Base-by-base conservation (phyloP, 92 coral and sea anemone genomes). In the Actinernus sp. region DNA sequence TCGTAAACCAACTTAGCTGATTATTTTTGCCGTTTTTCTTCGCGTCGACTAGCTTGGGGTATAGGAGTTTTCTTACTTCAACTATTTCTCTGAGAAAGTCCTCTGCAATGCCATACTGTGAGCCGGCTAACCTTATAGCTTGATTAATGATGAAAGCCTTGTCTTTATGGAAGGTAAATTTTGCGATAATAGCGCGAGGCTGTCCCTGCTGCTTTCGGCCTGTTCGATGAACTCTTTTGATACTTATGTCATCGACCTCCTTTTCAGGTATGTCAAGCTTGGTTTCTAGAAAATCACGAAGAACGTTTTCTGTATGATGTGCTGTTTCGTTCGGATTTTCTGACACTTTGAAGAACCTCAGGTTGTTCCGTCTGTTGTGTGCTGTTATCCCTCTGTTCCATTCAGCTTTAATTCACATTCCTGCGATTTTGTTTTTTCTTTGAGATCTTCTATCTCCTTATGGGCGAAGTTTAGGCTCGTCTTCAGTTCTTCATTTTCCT, bases 161-260 rank as follows among this genome's bases (percentile, higher is more conserved):
- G 37, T 53, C 60, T 33, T 53, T 53, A 27, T n/a, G 23, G 58
- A 50, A 50, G 58, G 26, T 18, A 50, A 50, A 50, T 3, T 50
- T 50, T 0, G 60, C 37, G 2, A 53, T 53, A 32, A 53, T 26
- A 3, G 38, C 11, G 11, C 60, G 36, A 24, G 60, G 60, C 26
- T 1, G 17, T 29, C n/a, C 31, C 10, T 53, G 9, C 3, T 36
- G 8, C 14, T 36, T 36, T 7, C 8, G 7, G 14, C 41, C 41
- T 36, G 41, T 36, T 7, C 14, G 41, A 14, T 36, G 41, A 36
- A 36, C 41, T 36, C 41, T 36, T 14, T 36, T 14, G 41, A 36
- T 7, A 14, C 41, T 36, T 7, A 36, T 14, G 14, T 36, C 41
- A 7, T 14, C 41, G 7, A 14, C 41, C 14, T 36, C 8, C 14